A percentile compares a stretch with the other conserved stretches of the same genome.
Evolutionary conservation across 2,797 vertebrate genomes (phyloP).

Genomic region (Melanotaenia trifasciata): DNA sequence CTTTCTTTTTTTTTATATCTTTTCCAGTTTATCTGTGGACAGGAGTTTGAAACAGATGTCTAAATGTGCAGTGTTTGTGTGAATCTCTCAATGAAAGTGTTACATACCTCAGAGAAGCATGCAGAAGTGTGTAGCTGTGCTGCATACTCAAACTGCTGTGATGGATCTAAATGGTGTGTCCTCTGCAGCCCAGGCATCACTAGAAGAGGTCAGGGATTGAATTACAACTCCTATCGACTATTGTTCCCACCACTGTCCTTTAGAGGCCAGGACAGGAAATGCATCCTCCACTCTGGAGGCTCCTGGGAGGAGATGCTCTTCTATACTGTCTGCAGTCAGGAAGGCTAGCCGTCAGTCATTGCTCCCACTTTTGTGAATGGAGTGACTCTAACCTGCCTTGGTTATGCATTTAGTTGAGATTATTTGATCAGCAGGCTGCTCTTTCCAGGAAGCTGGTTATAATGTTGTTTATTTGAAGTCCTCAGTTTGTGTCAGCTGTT

Average conservation of each 20-base stretch:
- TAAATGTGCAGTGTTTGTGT: conserved; percentile 17
- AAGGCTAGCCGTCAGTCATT: conserved; percentile 56
- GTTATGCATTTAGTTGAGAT: conserved; percentile 56
- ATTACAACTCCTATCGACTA: conserved; percentile 81
- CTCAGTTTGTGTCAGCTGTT: conserved; percentile 32
- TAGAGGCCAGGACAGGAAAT: conserved; percentile 79
- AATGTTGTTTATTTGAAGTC: conserved; percentile 65
- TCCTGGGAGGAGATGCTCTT: conserved; percentile 66
- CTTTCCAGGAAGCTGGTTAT: conserved; percentile 69
- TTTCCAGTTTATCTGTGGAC: neutral
- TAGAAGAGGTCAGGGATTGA: conserved; percentile 77
- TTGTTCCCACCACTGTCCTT: conserved; percentile 74
- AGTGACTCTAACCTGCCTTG: conserved; percentile 37
- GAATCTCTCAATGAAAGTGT: conserved; percentile 9
- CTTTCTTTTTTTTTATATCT: too few species aligned
- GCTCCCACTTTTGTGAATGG: conserved; percentile 64
- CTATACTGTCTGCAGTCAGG: conserved; percentile 62
- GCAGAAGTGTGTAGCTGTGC: conserved; percentile 44
- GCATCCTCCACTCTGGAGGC: conserved; percentile 72
- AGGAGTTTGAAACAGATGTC: neutral
- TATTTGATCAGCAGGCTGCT: conserved; percentile 67
- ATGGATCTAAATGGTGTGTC: conserved; percentile 70
- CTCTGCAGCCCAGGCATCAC: conserved; percentile 67
- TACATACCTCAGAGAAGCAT: conserved; percentile 7
- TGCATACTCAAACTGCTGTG: conserved; percentile 51